Evolutionary conservation across 92 coral and sea anemone species (phyloP), one percentile per base, ranked within the genome.

Genomic region (Actinostola sp.): DNA sequence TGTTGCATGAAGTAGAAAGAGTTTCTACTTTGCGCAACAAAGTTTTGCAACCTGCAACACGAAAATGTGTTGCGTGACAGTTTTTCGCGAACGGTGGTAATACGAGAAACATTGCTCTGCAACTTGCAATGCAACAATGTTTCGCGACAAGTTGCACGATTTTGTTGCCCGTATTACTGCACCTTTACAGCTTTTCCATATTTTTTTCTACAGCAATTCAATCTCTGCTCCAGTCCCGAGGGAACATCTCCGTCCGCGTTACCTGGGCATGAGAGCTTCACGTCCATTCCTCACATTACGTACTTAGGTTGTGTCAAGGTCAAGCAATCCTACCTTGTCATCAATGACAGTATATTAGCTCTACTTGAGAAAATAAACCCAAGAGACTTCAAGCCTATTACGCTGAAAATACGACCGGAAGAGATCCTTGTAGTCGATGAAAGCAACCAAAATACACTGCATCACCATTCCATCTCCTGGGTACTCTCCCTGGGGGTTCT

Each of bases 401-500:
- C 80, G 24, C 71, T 93, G 13, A 92, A 91, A 73, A 83, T 93
- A 11, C 91, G 82, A 2, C 75, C 77, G 42, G 89, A 73, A 12
- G 90, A 89, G n/a, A 91, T 93, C 38, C 80, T 81, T 13, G 55
- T 93, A 0, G 82, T 91, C 60, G 89, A 93, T 61, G 81, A 76
- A 38, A 67, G 54, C 50, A 68, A 68, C 44, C 81, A 75, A 34
- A 70, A 71, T 15, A 31, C 83, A 4, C 81, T 91, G 39, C 86
- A 84, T 19, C 83, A 79, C 15, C 98, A 93, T 53, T 63, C 82
- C 13, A 77, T 93, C 42, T 88, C 92, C 1, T 93, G 98, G 98
- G 90, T 93, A n/a, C 78, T 93, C 66, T 81, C 92, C 59, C 82
- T 93, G 82, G 98, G 98, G 16, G 90, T 93, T 28, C 91, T 91